These are phyloP conservation scores for Drosophila tani DNA, from an alignment of 1,140 invertebrate genomes.

Conservation along the genomic window DNA sequence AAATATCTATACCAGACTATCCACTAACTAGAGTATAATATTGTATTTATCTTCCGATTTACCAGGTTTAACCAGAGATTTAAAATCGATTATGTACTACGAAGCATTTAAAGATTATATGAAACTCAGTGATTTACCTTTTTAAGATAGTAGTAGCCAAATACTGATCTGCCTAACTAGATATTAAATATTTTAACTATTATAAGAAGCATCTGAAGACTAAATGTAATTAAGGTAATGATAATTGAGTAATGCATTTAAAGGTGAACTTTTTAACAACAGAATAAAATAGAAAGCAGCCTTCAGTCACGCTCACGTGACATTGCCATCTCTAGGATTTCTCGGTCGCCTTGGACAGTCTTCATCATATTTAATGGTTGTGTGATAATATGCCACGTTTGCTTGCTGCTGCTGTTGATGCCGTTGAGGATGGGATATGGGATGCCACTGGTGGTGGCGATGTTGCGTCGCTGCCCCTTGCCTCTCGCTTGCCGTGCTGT, in stretches of 20 bases:
- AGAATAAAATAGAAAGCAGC: not conserved
- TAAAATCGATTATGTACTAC: too few relatives aligned
- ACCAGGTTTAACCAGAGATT: not conserved
- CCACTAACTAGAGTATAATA: too few relatives aligned
- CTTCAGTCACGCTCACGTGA: constrained; percentile 12
- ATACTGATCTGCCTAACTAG: not conserved
- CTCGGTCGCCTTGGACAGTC: constrained; percentile 67
- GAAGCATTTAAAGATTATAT: too few relatives aligned
- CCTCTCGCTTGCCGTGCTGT: constrained; percentile 10
- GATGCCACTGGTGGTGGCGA: constrained; percentile 36
- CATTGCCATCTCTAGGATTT: constrained; percentile 35
- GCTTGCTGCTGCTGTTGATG: constrained; percentile 38
- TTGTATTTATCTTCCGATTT: not conserved
- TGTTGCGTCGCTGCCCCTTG: constrained; percentile 30
- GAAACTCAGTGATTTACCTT: too few relatives aligned
- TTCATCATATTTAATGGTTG: constrained; percentile 84
- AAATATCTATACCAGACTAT: not conserved
- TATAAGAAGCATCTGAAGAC: too few relatives aligned
- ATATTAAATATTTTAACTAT: too few relatives aligned
- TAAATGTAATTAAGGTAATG: too few relatives aligned
- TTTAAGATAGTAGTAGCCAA: too few relatives aligned
- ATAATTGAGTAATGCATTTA: not conserved
- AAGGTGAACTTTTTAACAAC: not conserved
- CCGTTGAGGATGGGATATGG: constrained; percentile 27
- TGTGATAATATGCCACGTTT: constrained; percentile 82